A percentile compares a stretch with the other conserved stretches of the same genome.
These are phyloP conservation scores for Herminia tarsipennalis DNA, from an alignment of 2,888 invertebrate genomes.

Conservation along the genomic window DNA sequence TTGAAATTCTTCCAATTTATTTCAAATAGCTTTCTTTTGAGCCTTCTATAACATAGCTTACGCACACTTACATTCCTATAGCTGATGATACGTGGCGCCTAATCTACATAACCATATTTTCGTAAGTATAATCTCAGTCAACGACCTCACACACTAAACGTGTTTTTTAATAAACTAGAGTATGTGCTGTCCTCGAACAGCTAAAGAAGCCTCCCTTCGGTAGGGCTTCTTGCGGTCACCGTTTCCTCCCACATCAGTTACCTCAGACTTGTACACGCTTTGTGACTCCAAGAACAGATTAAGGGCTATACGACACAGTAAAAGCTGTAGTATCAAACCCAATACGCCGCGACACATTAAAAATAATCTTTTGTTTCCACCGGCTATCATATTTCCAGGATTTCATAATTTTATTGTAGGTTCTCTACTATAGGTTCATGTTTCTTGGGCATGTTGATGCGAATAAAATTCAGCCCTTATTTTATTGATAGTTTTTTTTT, in stretches of 20 bases:
- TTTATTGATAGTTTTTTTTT: too few species aligned
- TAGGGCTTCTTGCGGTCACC: constrained; percentile 80
- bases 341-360: too few species aligned
- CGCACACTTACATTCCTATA: not conserved
- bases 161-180: constrained; percentile 48
- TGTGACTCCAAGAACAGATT: constrained; percentile 16
- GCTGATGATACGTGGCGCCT: not conserved
- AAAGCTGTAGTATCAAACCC: not conserved
- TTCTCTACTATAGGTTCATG: too few species aligned
- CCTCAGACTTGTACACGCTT: constrained; percentile 30
- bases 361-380: too few species aligned
- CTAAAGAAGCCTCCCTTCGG: constrained; percentile 53
- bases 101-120: constrained; percentile 1
- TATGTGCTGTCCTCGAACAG: constrained; percentile 49
- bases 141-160: constrained; percentile 40
- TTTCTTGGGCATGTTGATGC: too few species aligned
- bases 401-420: too few species aligned
- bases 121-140: constrained; percentile 28
- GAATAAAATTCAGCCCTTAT: too few species aligned
- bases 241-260: constrained; percentile 68
- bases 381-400: too few species aligned
- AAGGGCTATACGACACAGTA: constrained; percentile 3
- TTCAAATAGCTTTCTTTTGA: too few species aligned
- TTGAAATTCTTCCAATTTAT: too few species aligned
- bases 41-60: too few species aligned